Percentiles rank a stretch among this genome's conserved stretches.
These are phyloP conservation scores for Bugula neritina DNA, from an alignment of 2,888 invertebrate species.

Conservation along the genomic window DNA sequence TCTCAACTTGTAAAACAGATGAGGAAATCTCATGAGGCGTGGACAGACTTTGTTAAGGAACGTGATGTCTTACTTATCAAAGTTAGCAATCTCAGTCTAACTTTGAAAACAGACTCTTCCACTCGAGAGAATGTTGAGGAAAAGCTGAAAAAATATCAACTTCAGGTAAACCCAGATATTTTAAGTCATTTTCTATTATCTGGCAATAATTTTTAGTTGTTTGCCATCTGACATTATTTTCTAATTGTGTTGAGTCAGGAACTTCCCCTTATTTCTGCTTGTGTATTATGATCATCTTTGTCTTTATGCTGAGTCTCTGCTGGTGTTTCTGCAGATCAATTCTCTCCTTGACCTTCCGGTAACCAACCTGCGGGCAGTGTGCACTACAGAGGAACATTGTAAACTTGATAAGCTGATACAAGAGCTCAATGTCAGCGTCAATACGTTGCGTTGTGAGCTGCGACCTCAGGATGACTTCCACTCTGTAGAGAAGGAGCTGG, in stretches of 20 bases:
- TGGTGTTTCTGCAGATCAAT: background rate
- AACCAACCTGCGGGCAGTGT: background rate
- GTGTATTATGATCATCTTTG: too few species aligned
- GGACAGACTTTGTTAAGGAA: slow-evolving; percentile 22
- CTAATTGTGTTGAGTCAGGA: too few species aligned
- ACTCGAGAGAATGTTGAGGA: background rate
- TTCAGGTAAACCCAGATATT: background rate
- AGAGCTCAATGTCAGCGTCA: background rate
- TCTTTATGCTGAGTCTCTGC: background rate
- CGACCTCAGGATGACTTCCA: slow-evolving; percentile 19
- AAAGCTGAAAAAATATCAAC: background rate
- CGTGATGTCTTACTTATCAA: background rate
- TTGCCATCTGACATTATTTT: too few species aligned
- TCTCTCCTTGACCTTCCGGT: background rate
- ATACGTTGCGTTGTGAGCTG: background rate
- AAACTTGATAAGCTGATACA: slow-evolving; percentile 15
- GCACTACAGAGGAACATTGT: slow-evolving; percentile 3
- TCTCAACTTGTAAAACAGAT: background rate
- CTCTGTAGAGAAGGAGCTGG: background rate
- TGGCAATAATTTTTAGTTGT: too few species aligned
- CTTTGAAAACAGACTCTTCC: background rate
- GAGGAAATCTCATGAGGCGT: background rate
- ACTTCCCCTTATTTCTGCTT: too few species aligned
- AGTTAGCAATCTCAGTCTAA: slow-evolving; percentile 17
- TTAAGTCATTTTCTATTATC: background rate